These are phyloP conservation scores for Atta texana DNA, from an alignment of 1,140 invertebrate species.

Conservation along the genomic window DNA sequence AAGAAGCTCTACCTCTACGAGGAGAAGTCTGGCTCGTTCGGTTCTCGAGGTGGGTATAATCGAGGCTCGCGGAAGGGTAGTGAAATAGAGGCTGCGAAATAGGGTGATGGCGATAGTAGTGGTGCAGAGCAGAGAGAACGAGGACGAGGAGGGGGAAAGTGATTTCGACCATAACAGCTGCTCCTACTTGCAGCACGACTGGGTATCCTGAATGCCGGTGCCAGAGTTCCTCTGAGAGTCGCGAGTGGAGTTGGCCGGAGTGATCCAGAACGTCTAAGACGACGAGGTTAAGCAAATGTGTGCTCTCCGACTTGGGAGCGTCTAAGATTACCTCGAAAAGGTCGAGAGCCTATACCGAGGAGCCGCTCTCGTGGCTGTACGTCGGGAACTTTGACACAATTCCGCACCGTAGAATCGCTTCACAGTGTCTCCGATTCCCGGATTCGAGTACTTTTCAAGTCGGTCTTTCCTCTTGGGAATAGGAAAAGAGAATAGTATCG, in stretches of 20 bases:
- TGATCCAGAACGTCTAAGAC: conserved; percentile 70
- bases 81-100: conserved; percentile 72
- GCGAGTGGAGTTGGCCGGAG: conserved; percentile 65
- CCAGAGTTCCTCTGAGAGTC: conserved; percentile 67
- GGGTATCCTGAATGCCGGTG: conserved; percentile 67
- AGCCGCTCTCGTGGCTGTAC: conserved; percentile 21
- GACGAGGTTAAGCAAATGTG: conserved; percentile 74
- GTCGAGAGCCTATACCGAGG: conserved; percentile 63
- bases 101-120: background rate
- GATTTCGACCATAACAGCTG: conserved; percentile 77
- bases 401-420: conserved; percentile 42
- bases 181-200: conserved; percentile 67
- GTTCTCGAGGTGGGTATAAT: conserved; percentile 64
- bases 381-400: conserved; percentile 66
- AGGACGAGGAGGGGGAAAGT: conserved; percentile 64
- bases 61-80: conserved; percentile 64
- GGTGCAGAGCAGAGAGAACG: background rate
- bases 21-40: conserved; percentile 9
- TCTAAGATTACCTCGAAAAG: conserved; percentile 74
- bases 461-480: conserved; percentile 10
- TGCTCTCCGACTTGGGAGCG: conserved; percentile 65
- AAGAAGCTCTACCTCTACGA: background rate
- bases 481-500: conserved; percentile 42
- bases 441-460: conserved; percentile 60
- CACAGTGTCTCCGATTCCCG: conserved; percentile 38